Evolutionary conservation across 2,797 vertebrate genomes (phyloP), one percentile per base, ranked within the genome.

Genomic region (Geotrypetes seraphini): DNA sequence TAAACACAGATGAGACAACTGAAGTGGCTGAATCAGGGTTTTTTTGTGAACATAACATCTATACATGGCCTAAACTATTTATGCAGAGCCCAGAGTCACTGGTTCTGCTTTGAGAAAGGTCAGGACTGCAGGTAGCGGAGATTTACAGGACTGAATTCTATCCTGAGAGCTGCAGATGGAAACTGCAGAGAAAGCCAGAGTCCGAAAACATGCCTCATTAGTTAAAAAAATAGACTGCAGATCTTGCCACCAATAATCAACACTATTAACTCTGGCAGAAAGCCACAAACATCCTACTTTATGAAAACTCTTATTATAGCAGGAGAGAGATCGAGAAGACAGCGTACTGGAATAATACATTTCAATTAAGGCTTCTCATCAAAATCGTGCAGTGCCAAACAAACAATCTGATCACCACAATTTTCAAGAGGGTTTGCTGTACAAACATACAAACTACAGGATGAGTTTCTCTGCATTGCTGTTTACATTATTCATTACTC

Each of bases 231-330:
- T 5, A 37, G 15, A 16, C 20, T 39, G 23, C 26, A 50, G 30
- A 44, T 30, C 7, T 48, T 36, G 19, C 25, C 39, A 51, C 13
- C 8, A 14, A 16, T 17, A 25, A 53, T 43, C 38, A 50, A 39
- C 10, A 25, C 11, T 33, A 14, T 19, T 8, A 39, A 7, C n/a
- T 21, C 13, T 36, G 39, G 32, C 28, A 12, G 45, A 33, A 24
- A 49, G 15, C 16, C 12, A 2, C 3, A 50, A 28, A 34, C 23
- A 21, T 14, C 4, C 12, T 43, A 16, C 17, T 39, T 45, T 45
- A n/a, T 18, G 8, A 7, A 39, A 50, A 28, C 16, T 27, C 43
- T 7, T n/a, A 16, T 26, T 32, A 25, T 5, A n/a, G n/a, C n/a
- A n/a, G n/a, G n/a, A n/a, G n/a, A n/a, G n/a, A n/a, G n/a, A n/a